Conservation (phyloP, 2,888 invertebrate species). For the Amphimallon solstitiale region DNA sequence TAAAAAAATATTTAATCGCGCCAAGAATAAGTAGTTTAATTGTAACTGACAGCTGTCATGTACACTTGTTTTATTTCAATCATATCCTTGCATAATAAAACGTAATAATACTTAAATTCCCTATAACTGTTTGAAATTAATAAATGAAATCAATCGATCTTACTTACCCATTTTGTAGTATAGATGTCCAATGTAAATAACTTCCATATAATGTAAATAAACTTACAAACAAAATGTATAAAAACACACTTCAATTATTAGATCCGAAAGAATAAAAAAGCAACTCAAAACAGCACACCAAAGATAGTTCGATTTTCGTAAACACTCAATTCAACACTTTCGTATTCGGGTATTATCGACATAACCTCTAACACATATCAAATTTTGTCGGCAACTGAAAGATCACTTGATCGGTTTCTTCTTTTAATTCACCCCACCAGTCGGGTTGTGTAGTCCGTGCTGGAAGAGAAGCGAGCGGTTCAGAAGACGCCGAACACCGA, state of each 20-base stretch:
- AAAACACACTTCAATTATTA: neutral
- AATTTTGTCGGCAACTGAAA: conserved; percentile 35
- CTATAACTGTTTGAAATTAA: neutral
- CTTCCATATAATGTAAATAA: conserved; percentile 2
- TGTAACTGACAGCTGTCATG: too few relatives aligned
- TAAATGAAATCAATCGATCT: neutral
- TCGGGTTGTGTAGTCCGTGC: neutral
- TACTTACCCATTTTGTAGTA: conserved; percentile 18
- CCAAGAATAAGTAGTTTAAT: too few relatives aligned
- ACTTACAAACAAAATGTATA: conserved; percentile 5
- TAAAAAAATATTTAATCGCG: too few relatives aligned
- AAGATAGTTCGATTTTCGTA: conserved; percentile 16
- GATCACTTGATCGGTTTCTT: conserved; percentile 16
- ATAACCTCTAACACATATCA: conserved; percentile 4
- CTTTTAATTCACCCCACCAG: conserved; percentile 33
- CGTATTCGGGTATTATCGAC: conserved; percentile 18
- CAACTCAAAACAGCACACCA: neutral
- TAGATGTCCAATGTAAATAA: neutral
- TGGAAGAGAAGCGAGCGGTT: conserved; percentile 14
- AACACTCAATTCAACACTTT: conserved; percentile 20
- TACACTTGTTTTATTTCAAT: too few relatives aligned
- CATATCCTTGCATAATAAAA: too few relatives aligned
- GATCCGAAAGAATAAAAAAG: neutral
- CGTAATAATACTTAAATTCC: too few relatives aligned
- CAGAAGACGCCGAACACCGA: neutral